Percentiles rank a stretch among this genome's conserved stretches.
phyloP scores from a whole-genome alignment of 92 coral and sea anemone species.

The Chrysogorgia sp. region DNA sequence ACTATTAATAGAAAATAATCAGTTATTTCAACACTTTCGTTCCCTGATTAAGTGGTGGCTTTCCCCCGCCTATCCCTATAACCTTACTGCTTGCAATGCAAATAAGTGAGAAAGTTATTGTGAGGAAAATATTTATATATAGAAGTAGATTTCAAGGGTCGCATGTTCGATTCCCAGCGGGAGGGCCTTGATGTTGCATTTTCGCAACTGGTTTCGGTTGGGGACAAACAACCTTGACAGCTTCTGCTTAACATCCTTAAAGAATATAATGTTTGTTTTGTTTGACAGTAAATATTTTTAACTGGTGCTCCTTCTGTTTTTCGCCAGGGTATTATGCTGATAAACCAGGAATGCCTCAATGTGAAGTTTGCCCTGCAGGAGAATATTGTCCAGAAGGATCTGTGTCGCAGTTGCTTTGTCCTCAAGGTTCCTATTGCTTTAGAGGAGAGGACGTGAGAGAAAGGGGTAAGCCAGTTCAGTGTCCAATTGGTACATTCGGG shows the following conservation, averaged over 20 bases:
- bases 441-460: slow-evolving; percentile 54
- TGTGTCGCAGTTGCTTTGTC: slow-evolving; percentile 70
- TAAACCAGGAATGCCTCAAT: slow-evolving; percentile 64
- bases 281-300: neutral
- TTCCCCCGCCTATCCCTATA: no score
- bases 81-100: no score
- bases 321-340: slow-evolving; percentile 75
- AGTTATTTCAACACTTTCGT: no score
- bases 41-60: no score
- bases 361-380: slow-evolving; percentile 75
- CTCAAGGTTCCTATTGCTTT: slow-evolving; percentile 78
- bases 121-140: no score
- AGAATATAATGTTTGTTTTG: neutral
- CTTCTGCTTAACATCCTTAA: neutral
- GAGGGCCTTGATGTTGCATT: no score
- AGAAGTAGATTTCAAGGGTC: no score
- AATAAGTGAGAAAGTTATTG: no score
- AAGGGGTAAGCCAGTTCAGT: slow-evolving; percentile 72
- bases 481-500: slow-evolving; percentile 91
- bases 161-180: no score
- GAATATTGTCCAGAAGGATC: slow-evolving; percentile 73
- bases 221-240: neutral
- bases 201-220: neutral
- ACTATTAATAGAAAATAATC: no score
- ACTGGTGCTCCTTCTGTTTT: neutral